A percentile compares a stretch with the other conserved stretches of the same genome.
Evolutionary conservation across 2,113 vertebrate species (phyloP).

Genomic region (Malurus melanocephalus): DNA sequence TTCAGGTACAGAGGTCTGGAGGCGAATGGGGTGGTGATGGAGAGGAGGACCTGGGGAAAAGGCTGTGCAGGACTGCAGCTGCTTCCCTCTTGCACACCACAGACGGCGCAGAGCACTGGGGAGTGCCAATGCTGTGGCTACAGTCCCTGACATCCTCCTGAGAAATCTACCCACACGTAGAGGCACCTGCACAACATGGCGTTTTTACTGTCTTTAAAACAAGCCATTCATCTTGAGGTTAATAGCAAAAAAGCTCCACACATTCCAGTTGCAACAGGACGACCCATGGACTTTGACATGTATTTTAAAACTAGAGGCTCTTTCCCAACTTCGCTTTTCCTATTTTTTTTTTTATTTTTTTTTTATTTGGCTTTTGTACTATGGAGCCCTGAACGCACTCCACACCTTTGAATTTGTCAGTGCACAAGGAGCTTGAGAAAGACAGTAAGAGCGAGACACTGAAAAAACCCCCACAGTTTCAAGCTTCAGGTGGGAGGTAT

Average conservation of each 20-base stretch:
- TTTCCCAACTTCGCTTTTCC: neutral
- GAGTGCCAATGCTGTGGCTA: accelerated
- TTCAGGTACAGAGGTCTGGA: constrained; percentile 1
- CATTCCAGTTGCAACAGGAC: neutral
- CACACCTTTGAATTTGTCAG: neutral
- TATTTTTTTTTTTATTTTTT: neutral
- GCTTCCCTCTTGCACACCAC: accelerated
- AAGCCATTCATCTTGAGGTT: neutral
- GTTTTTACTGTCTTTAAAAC: constrained; percentile 52
- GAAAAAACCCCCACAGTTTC: neutral
- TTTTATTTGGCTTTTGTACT: neutral
- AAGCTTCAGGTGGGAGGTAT: neutral
- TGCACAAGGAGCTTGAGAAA: neutral
- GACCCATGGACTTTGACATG: neutral
- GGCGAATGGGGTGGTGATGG: neutral
- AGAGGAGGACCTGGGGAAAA: neutral
- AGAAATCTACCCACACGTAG: constrained; percentile 13
- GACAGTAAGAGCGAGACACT: neutral
- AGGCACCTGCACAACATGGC: neutral
- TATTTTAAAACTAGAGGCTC: neutral
- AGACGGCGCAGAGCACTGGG: accelerated
- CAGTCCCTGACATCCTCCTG: neutral
- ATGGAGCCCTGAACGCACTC: neutral
- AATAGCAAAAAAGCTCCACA: neutral
- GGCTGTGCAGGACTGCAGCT: neutral